Conservation (phyloP, 1,140 invertebrate species). For the Helicoverpa armigera region DNA sequence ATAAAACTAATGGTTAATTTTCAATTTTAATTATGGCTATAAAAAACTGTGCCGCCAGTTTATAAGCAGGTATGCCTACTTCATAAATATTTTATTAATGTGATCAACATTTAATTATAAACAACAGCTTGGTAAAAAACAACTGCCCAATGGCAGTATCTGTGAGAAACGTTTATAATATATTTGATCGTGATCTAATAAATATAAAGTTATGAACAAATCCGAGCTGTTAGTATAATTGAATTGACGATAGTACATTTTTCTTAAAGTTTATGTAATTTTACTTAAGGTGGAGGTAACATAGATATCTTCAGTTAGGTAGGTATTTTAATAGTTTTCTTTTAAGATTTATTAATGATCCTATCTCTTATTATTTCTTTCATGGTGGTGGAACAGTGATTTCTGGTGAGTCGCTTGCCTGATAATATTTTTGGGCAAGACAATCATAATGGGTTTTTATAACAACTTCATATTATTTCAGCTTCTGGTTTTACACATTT, state of each 20-base stretch:
- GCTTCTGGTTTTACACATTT: not conserved
- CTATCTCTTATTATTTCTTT: conserved; percentile 70
- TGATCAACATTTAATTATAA: too few species aligned
- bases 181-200: too few species aligned
- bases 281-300: not conserved
- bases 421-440: conserved; percentile 61
- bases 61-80: not conserved
- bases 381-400: conserved; percentile 81
- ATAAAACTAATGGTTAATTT: too few species aligned
- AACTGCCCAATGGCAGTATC: too few species aligned
- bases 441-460: conserved; percentile 57
- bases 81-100: not conserved
- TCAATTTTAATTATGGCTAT: too few species aligned
- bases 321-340: not conserved
- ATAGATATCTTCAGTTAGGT: not conserved
- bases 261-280: not conserved
- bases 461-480: conserved; percentile 35
- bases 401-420: conserved; percentile 76
- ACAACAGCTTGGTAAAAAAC: too few species aligned
- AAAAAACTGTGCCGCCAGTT: too few species aligned
- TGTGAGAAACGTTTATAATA: too few species aligned
- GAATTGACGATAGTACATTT: too few species aligned
- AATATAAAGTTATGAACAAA: too few species aligned
- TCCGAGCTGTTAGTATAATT: too few species aligned
- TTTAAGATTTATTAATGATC: conserved; percentile 47